Base-by-base conservation (phyloP, 2,797 vertebrate genomes). In the Neosalanx taihuensis region DNA sequence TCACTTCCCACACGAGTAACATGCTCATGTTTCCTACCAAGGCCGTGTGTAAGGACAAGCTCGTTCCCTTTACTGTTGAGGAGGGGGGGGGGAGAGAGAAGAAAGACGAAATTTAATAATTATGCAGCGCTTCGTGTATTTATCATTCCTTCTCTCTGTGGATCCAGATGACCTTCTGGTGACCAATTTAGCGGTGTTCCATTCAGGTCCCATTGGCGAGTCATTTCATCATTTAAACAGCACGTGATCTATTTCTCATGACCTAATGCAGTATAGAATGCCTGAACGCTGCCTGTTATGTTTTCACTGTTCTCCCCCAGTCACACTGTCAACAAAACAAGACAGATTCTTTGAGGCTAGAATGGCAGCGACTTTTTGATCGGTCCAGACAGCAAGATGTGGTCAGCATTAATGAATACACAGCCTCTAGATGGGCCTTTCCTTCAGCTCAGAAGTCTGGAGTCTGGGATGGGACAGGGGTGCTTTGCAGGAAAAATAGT, bases 231-330 rank as follows among this genome's bases (percentile, higher is more conserved):
- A 92, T 90, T 89, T 68, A 75, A 88, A 84, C 87, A 81, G 77
- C 72, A 67, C 72, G 60, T 80, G 84, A 84, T 89, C 90, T 84
- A 88, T 91, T 94, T 94, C 93, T 93, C 92, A 93, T 93, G 93
- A 93, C 93, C 92, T 93, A 91, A 93, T 93, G 87, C 80, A 35
- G 89, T 87, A 85, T 85, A 92, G 90, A 91, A 92, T 92, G 89
- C 88, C 83, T 89, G 85, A 89, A 81, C 83, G 85, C 83, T 76
- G 83, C 73, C 70, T 76, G 84, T 87, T 73, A 84, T 91, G 89
- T 92, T 92, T 90, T 90, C 85, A 90, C 87, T 74, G 35, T 86
- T 83, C 81, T 85, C 80, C 85, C 82, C 76, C 80, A 74, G 78
- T 73, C 79, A 85, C 85, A 86, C 89, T 87, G 84, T 88, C 87